phyloP scores from a whole-genome alignment of 37 sponge, comb jelly and placozoan species.

The Agelas oroides region DNA sequence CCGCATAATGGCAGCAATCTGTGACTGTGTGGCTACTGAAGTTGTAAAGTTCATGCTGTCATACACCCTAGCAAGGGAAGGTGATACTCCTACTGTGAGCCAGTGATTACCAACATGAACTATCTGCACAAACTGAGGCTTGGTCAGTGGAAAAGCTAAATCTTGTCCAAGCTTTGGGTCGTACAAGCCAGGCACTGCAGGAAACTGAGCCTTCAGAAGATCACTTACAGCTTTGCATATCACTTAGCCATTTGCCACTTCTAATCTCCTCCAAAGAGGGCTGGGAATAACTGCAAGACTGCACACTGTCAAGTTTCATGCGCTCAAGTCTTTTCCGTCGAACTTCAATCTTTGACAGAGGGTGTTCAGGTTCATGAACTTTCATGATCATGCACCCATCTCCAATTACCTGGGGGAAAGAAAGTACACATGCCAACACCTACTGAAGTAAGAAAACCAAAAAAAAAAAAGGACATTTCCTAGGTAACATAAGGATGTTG shows the following conservation, averaged over 20 bases:
- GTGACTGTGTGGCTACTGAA: not conserved
- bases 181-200: not conserved
- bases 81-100: constrained; percentile 2
- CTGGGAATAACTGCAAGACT: no score
- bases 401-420: no score
- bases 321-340: no score
- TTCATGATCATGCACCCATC: no score
- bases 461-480: no score
- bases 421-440: no score
- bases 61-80: not conserved
- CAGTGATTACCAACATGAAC: constrained; percentile 31
- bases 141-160: not conserved
- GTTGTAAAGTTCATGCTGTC: constrained; percentile 1
- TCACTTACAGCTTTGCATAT: not conserved
- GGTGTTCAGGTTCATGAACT: no score
- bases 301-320: no score
- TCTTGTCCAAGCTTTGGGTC: constrained; percentile 7
- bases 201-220: constrained; percentile 1
- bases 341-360: no score
- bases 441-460: no score
- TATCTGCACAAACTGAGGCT: constrained; percentile 12
- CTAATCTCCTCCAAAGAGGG: no score
- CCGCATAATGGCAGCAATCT: not conserved
- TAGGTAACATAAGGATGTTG: no score
- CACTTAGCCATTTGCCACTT: constrained; percentile 10